phyloP scores from a whole-genome alignment of 2,113 vertebrate species.

The Talpa occidentalis region DNA sequence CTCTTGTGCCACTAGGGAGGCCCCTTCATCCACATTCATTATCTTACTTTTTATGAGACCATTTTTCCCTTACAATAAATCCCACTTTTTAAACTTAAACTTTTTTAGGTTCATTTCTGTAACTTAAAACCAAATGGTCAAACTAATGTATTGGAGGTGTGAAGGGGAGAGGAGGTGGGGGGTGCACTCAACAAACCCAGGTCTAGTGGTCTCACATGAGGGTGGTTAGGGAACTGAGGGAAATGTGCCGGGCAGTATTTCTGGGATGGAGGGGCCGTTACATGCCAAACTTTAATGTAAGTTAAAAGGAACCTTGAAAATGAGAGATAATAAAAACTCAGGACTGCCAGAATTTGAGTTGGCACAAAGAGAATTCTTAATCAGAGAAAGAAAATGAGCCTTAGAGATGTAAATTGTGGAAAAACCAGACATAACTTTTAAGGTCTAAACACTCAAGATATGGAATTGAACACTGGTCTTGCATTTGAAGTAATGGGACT shows the following conservation, averaged over 20 bases:
- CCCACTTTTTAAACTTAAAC: background rate
- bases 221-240: background rate
- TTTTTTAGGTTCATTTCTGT: background rate
- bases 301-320: slow-evolving; percentile 60
- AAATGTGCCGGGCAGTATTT: background rate
- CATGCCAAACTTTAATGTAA: slow-evolving; percentile 1
- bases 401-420: slow-evolving; percentile 48
- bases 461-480: background rate
- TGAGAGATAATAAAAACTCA: slow-evolving; percentile 46
- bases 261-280: background rate
- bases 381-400: slow-evolving; percentile 44
- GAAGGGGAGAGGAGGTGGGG: background rate
- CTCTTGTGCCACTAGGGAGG: too few relatives aligned
- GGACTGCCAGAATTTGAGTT: background rate
- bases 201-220: background rate
- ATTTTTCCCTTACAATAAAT: background rate
- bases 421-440: slow-evolving; percentile 41
- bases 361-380: slow-evolving; percentile 21
- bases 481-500: slow-evolving; percentile 9
- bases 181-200: background rate
- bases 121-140: background rate
- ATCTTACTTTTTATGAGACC: background rate
- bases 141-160: background rate
- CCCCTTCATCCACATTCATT: background rate
- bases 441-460: background rate